A percentile compares a stretch with the other conserved stretches of the same genome.
These are phyloP conservation scores for Drosophila ustulata DNA, from an alignment of 2,888 invertebrate species.

Conservation along the genomic window DNA sequence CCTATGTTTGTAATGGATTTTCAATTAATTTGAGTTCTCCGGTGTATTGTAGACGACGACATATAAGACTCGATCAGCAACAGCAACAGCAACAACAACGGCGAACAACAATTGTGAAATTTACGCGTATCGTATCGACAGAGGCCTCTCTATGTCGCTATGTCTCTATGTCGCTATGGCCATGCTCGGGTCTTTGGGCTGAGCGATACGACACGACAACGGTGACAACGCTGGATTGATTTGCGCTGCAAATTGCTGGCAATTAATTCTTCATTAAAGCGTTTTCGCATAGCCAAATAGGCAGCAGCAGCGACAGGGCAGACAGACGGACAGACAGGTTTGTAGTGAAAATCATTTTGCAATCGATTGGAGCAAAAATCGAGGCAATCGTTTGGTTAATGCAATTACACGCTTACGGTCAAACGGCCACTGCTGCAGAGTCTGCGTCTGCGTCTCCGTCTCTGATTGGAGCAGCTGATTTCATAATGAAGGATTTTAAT, in stretches of 20 bases:
- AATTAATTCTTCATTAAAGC: constrained; percentile 84
- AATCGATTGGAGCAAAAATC: constrained; percentile 52
- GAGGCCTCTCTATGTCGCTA: constrained; percentile 35
- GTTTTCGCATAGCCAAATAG: constrained; percentile 79
- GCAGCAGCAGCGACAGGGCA: constrained; percentile 24
- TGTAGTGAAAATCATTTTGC: constrained; percentile 73
- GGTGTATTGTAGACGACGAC: constrained; percentile 79
- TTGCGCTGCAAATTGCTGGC: constrained; percentile 83
- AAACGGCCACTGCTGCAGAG: constrained; percentile 56
- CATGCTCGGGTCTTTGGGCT: constrained; percentile 14
- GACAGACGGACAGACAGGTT: constrained; percentile 15
- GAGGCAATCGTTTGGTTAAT: constrained; percentile 62
- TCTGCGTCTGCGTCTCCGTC: constrained; percentile 20
- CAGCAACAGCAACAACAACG: constrained; percentile 30
- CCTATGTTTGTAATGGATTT: constrained; percentile 81
- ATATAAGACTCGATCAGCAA: constrained; percentile 65
- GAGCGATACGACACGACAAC: constrained; percentile 24
- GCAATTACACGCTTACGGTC: constrained; percentile 80
- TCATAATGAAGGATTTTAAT: constrained; percentile 80
- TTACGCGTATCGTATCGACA: constrained; percentile 68
- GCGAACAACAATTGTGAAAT: constrained; percentile 72
- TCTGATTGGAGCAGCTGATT: constrained; percentile 65
- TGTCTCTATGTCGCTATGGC: constrained; percentile 29
- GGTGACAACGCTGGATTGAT: constrained; percentile 77
- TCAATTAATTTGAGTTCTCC: constrained; percentile 83